Evolutionary conservation across 2,113 vertebrate species (phyloP).

Genomic region (Gallinago undulata): DNA sequence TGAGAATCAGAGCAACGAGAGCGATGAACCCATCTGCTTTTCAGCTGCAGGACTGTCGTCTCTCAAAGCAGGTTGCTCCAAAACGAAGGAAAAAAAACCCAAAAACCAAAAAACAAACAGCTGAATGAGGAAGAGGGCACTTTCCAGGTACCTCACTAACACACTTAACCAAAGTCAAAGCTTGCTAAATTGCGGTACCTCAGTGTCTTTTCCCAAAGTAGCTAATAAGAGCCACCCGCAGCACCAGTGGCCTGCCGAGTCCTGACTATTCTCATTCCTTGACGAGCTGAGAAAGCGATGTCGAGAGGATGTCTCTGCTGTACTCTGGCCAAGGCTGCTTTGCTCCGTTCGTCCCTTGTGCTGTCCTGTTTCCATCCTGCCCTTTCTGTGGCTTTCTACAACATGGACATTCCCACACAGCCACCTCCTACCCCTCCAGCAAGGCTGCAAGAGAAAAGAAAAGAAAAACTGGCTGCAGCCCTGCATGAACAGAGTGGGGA

Average conservation of each 20-base stretch:
- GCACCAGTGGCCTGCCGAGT: neutral
- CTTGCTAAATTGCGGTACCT: neutral
- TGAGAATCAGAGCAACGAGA: neutral
- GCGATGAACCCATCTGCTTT: neutral
- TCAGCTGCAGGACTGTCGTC: neutral
- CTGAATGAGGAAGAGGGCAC: neutral
- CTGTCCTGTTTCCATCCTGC: neutral
- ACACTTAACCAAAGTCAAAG: neutral
- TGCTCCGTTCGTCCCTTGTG: neutral
- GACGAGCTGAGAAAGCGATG: neutral
- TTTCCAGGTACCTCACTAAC: neutral
- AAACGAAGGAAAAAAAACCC: neutral
- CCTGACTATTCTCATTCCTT: neutral
- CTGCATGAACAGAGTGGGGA: neutral
- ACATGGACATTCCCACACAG: neutral
- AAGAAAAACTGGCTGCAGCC: neutral
- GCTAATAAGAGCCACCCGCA: neutral
- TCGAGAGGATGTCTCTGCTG: neutral
- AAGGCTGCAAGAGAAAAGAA: neutral
- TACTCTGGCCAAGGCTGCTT: neutral
- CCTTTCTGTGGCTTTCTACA: neutral
- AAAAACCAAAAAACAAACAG: neutral
- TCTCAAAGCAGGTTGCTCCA: neutral
- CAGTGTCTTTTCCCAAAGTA: neutral
- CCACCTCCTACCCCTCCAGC: neutral